phyloP scores from a whole-genome alignment of 2,888 invertebrate species.

The Rhingia rostrata region DNA sequence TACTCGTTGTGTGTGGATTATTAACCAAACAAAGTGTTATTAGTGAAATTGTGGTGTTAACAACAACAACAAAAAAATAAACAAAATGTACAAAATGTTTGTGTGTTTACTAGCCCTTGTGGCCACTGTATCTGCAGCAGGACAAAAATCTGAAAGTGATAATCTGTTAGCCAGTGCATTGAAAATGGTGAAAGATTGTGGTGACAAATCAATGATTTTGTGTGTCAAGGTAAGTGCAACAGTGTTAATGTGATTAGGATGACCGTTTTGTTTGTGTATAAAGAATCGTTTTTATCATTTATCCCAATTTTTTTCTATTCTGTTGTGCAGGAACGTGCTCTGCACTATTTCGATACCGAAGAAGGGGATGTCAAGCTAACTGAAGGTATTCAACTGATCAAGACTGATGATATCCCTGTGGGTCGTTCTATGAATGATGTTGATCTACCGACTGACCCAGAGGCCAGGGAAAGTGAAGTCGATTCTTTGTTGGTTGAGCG shows the following conservation, averaged over 20 bases:
- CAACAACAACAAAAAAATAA: slow-evolving; percentile 17
- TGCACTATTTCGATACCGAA: slow-evolving; percentile 87
- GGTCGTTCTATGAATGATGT: slow-evolving; percentile 86
- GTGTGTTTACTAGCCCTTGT: slow-evolving; percentile 83
- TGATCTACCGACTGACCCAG: slow-evolving; percentile 88
- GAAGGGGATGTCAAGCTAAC: slow-evolving; percentile 86
- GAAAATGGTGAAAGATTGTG: slow-evolving; percentile 88
- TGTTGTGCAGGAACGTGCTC: slow-evolving; percentile 87
- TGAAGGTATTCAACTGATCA: slow-evolving; percentile 85
- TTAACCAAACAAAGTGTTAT: slow-evolving; percentile 26
- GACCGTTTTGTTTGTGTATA: neutral
- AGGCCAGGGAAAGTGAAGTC: slow-evolving; percentile 88
- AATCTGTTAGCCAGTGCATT: slow-evolving; percentile 86
- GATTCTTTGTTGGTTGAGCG: slow-evolving; percentile 90
- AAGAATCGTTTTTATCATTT: slow-evolving; percentile 9
- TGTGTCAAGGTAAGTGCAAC: slow-evolving; percentile 88
- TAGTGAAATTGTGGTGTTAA: slow-evolving; percentile 56
- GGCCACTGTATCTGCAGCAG: slow-evolving; percentile 82
- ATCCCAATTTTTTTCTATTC: slow-evolving; percentile 19
- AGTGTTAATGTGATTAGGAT: neutral
- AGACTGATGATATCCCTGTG: slow-evolving; percentile 85
- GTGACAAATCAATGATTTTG: slow-evolving; percentile 86
- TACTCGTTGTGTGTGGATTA: slow-evolving; percentile 65
- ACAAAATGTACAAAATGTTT: slow-evolving; percentile 83
- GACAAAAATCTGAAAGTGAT: slow-evolving; percentile 83